Percentiles rank a stretch among this genome's conserved stretches.
Conservation (phyloP, 1,140 invertebrate genomes). For the Drosophila orena region DNA sequence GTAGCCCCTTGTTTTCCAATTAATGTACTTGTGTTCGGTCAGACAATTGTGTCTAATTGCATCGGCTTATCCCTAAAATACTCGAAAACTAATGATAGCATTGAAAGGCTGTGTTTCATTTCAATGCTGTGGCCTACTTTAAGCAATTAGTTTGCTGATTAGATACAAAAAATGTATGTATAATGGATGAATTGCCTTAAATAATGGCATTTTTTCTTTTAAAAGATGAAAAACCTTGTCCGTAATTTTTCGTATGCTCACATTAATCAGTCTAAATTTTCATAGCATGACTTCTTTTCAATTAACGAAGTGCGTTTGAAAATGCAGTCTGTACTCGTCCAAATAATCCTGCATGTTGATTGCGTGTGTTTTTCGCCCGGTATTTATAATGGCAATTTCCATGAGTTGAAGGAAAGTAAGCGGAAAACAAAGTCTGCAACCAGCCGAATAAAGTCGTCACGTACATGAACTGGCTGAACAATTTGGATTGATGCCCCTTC, state of each 20-base stretch:
- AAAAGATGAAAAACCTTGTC: neutral
- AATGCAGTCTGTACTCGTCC: slow-evolving; percentile 38
- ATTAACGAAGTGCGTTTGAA: slow-evolving; percentile 53
- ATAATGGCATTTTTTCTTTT: neutral
- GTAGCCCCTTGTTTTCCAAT: too few relatives aligned
- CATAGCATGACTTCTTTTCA: slow-evolving; percentile 37
- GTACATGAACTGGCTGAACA: slow-evolving; percentile 51
- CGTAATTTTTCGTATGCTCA: neutral
- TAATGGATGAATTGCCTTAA: too few relatives aligned
- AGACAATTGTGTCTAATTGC: too few relatives aligned
- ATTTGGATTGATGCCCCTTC: slow-evolving; percentile 6
- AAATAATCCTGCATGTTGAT: slow-evolving; percentile 4
- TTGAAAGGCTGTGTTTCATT: too few relatives aligned
- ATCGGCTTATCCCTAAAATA: too few relatives aligned
- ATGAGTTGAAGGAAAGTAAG: slow-evolving; percentile 5
- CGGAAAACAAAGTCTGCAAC: neutral
- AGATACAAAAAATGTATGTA: too few relatives aligned
- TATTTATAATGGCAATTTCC: slow-evolving; percentile 26
- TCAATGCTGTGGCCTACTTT: too few relatives aligned
- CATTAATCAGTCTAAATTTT: slow-evolving; percentile 37
- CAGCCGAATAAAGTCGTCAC: slow-evolving; percentile 51
- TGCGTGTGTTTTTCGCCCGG: neutral
- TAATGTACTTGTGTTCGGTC: too few relatives aligned
- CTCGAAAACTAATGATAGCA: too few relatives aligned
- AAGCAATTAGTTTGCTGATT: too few relatives aligned